Evolutionary conservation across 2,888 invertebrate species (phyloP).

Genomic region (Campoplex capitator): DNA sequence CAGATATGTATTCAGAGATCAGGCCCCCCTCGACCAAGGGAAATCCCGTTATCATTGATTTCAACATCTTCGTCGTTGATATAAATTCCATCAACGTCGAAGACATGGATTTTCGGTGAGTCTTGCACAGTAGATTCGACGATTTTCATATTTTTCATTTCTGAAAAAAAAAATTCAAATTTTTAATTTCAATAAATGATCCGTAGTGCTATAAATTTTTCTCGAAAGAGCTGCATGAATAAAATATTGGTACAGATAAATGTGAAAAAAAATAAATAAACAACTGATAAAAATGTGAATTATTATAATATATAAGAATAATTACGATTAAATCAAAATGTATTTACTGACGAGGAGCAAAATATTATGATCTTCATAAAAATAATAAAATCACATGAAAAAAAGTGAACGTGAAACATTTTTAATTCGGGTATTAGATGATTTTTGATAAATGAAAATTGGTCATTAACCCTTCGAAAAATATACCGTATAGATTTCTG

Average conservation of each 20-base stretch:
- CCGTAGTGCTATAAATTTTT: neutral
- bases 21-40: conserved; percentile 91
- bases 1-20: conserved; percentile 87
- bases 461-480: neutral
- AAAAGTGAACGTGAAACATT: neutral
- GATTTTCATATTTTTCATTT: neutral
- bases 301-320: neutral
- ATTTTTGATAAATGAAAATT: neutral
- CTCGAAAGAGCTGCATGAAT: neutral
- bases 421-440: neutral
- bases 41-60: conserved; percentile 91
- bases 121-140: neutral
- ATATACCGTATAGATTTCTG: neutral
- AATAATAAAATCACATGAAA: neutral
- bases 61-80: conserved; percentile 93
- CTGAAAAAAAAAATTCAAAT: neutral
- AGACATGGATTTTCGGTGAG: conserved; percentile 95
- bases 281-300: neutral
- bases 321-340: no score
- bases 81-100: conserved; percentile 95
- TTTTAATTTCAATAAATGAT: neutral
- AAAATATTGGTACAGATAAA: neutral
- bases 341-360: no score
- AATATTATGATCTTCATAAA: no score
- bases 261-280: no score